Evolutionary conservation across 2,888 invertebrate species (phyloP).

Genomic region (Drosophila bunnanda): DNA sequence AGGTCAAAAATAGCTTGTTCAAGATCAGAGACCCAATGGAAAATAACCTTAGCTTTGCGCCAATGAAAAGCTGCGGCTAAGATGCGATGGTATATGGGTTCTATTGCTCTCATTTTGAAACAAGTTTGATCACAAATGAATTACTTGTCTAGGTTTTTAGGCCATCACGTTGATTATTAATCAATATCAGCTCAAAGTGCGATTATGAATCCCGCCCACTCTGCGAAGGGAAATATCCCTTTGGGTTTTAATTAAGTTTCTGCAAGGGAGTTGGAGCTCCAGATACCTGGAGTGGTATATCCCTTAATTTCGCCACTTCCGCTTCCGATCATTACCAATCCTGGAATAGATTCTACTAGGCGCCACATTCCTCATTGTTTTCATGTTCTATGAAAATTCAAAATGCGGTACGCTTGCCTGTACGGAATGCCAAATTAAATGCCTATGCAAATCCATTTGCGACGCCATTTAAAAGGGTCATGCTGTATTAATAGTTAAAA

Average conservation of each 20-base stretch:
- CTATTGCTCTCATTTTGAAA: constrained; percentile 12
- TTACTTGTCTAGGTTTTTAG: constrained; percentile 15
- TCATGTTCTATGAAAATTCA: constrained; percentile 93
- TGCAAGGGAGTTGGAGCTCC: neutral
- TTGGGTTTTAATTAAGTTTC: neutral
- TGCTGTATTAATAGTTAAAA: neutral
- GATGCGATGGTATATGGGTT: constrained; percentile 14
- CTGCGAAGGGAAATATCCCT: neutral
- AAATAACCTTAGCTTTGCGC: constrained; percentile 39
- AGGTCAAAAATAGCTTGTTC: constrained; percentile 66
- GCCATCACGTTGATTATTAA: neutral
- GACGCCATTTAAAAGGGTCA: neutral
- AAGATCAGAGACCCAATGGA: constrained; percentile 46
- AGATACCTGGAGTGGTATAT: neutral
- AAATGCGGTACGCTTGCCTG: neutral
- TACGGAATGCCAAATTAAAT: neutral
- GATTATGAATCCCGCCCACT: neutral
- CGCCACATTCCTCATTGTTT: constrained; percentile 92
- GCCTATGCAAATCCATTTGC: neutral
- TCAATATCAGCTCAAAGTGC: neutral
- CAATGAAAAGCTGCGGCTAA: constrained; percentile 40
- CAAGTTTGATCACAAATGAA: constrained; percentile 13
- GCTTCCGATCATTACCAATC: constrained; percentile 5
- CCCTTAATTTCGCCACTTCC: neutral
- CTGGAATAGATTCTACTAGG: constrained; percentile 87